These are phyloP conservation scores for Novumbra hubbsi DNA, from an alignment of 2,797 vertebrate genomes.

Conservation along the genomic window DNA sequence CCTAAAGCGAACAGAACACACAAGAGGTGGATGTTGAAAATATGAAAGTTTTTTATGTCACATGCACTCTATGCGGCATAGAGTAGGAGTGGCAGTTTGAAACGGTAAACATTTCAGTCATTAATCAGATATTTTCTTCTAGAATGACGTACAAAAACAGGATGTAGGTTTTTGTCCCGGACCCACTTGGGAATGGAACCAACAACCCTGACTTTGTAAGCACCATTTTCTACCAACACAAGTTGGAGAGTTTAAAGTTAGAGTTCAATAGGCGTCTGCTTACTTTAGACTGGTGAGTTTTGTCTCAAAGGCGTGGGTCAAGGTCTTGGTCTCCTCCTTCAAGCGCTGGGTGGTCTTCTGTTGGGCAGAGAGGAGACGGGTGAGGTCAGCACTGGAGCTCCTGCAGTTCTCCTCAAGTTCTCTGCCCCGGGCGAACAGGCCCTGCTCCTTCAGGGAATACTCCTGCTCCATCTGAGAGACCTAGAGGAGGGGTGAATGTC, in stretches of 20 bases:
- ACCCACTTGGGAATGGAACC: no score
- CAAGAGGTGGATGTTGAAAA: neutral
- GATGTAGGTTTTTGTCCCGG: no score
- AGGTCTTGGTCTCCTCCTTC: conserved; percentile 86
- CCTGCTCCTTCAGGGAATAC: conserved; percentile 81
- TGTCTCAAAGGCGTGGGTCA: conserved; percentile 77
- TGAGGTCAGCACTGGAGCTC: conserved; percentile 79
- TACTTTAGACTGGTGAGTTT: conserved; percentile 83
- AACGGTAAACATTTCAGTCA: no score
- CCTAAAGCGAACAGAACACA: conserved; percentile 64
- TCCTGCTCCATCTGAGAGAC: conserved; percentile 88
- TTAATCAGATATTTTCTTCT: no score
- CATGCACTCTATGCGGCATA: no score
- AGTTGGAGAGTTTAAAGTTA: no score
- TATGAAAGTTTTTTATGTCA: no score
- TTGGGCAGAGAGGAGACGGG: conserved; percentile 81
- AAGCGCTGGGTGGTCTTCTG: conserved; percentile 84
- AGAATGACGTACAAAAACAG: no score
- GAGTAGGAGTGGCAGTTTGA: no score
- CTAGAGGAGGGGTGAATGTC: conserved; percentile 56
- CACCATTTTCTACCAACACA: no score
- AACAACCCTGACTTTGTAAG: no score
- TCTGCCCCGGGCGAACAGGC: conserved; percentile 76
- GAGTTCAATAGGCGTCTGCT: conserved; percentile 18
- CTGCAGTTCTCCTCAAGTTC: conserved; percentile 87